Evolutionary conservation across 2,888 invertebrate species (phyloP), one percentile per base, ranked within the genome.

Genomic region (Ichneumoninae sp.): DNA sequence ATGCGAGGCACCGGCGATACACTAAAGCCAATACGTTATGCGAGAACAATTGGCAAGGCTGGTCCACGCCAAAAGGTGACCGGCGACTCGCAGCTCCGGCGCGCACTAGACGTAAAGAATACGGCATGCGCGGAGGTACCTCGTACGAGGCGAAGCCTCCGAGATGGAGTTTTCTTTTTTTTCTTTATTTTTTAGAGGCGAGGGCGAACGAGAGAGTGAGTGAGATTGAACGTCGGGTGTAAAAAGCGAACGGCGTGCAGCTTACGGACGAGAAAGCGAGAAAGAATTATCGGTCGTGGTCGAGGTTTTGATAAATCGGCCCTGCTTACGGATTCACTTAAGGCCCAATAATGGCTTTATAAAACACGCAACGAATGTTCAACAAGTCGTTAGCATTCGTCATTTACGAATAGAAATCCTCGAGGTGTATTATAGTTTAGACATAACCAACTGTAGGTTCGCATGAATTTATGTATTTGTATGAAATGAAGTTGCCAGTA

Each of bases 281-380:
- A 57, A 54, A 78, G 74, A 76, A 66, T 50, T 47, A 30, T 47
- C 52, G 44, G 36, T 6, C 30, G 52, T 40, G 22, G 54, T 74
- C 82, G 80, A 79, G 80, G 82, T 86, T 91, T 91, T 92, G 91
- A 93, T 90, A 89, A 92, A 93, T 92, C 87, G 90, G 85, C 85
- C 83, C 88, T 88, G 88, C 89, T 90, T 89, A 88, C 88, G 88
- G 88, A 91, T 91, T 91, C 91, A 90, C 90, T 91, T 89, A 90
- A 86, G 83, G 86, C 85, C 84, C 88, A 86, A 90, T 92, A 91
- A 93, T 91, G 89, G 89, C 90, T 92, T 90, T 90, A 92, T 91
- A 91, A 90, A 90, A 90, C 90, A 89, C 82, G 88, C 86, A 75
- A 84, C 84, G 72, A 84, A 86, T 87, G 83, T 79, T 86, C 86